Evolutionary conservation across 2,113 vertebrate genomes (phyloP).

Genomic region (Ailurus styani): DNA sequence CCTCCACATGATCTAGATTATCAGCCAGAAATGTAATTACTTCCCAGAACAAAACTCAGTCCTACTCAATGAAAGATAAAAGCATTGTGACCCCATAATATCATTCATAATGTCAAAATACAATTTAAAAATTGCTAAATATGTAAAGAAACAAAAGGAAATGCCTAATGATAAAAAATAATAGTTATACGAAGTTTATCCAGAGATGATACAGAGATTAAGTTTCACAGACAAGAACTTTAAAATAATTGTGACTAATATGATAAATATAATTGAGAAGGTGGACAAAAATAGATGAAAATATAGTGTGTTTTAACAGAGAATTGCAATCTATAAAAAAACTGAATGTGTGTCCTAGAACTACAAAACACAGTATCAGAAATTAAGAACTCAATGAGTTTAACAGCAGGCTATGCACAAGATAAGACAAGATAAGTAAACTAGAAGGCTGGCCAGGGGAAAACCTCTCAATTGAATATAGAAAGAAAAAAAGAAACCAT

Average conservation of each 20-base stretch:
- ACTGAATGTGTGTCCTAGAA: neutral
- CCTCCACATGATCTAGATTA: neutral
- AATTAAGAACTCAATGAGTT: neutral
- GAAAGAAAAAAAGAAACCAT: neutral
- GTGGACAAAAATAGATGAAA: neutral
- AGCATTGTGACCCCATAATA: neutral
- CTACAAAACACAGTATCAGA: neutral
- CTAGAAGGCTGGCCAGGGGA: neutral
- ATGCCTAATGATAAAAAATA: neutral
- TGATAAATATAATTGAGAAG: neutral
- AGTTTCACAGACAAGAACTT: neutral
- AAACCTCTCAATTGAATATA: neutral
- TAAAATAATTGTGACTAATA: neutral
- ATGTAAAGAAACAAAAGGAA: neutral
- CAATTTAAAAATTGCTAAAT: neutral
- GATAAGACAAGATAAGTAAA: neutral
- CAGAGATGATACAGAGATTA: neutral
- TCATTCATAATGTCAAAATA: neutral
- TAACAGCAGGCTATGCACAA: neutral
- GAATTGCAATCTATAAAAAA: neutral
- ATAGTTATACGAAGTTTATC: neutral
- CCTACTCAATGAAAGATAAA: neutral
- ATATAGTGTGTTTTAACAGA: neutral
- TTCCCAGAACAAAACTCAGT: neutral
- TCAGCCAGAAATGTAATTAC: neutral